Evolutionary conservation across 1,140 invertebrate genomes (phyloP).

Genomic region (Rhopalosiphum maidis): DNA sequence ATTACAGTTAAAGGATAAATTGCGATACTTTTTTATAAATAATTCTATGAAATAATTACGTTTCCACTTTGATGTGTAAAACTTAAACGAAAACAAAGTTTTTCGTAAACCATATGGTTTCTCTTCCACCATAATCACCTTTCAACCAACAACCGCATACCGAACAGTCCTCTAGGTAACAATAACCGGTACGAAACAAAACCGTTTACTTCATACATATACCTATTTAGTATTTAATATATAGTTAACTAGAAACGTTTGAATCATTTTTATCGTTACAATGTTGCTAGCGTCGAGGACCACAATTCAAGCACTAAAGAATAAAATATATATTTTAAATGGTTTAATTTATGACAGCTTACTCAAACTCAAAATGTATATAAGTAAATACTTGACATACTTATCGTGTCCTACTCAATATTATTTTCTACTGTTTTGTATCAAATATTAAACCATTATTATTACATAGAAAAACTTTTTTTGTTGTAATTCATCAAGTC

Average conservation of each 20-base stretch:
- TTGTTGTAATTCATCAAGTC: background rate
- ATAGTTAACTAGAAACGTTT: background rate
- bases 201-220: constrained; percentile 16
- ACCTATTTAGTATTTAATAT: background rate
- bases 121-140: background rate
- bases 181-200: constrained; percentile 37
- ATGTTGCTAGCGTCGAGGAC: background rate
- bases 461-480: background rate
- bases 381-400: background rate
- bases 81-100: background rate
- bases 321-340: background rate
- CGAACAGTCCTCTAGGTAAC: constrained; percentile 22
- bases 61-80: background rate
- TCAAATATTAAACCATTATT: background rate
- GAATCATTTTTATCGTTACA: background rate
- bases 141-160: background rate
- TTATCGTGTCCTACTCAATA: background rate
- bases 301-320: background rate
- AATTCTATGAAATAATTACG: background rate
- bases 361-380: background rate
- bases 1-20: background rate
- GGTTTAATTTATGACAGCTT: background rate
- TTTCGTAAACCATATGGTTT: constrained; percentile 34
- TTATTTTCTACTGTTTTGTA: background rate
- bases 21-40: background rate